These are phyloP conservation scores for Amphipoea oculea DNA, from an alignment of 2,888 invertebrate genomes.

Conservation along the genomic window DNA sequence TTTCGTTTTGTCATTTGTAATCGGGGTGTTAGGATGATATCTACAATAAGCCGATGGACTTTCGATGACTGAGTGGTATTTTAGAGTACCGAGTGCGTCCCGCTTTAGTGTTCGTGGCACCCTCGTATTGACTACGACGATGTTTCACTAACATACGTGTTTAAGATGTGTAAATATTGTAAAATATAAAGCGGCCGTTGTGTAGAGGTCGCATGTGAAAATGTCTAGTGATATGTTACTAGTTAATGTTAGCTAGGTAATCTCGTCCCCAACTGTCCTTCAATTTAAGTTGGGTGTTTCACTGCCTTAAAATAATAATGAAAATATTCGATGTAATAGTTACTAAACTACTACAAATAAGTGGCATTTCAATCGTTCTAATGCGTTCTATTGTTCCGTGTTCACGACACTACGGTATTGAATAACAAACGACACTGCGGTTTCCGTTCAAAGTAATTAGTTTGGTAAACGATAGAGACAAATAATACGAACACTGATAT, in stretches of 20 bases:
- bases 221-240: conserved; percentile 89
- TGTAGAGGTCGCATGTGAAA: conserved; percentile 89
- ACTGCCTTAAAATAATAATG: conserved; percentile 90
- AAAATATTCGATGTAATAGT: conserved; percentile 85
- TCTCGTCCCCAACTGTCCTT: conserved; percentile 90
- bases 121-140: conserved; percentile 76
- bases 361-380: conserved; percentile 82
- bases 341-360: conserved; percentile 88
- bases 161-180: conserved; percentile 90
- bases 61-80: conserved; percentile 87
- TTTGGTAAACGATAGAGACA: conserved; percentile 41
- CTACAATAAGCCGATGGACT: conserved; percentile 88
- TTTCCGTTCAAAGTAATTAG: conserved; percentile 53
- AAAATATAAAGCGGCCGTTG: conserved; percentile 87
- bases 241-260: conserved; percentile 90
- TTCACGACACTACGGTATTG: conserved; percentile 70
- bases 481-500: conserved; percentile 53
- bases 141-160: conserved; percentile 82
- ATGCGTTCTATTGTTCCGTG: conserved; percentile 78
- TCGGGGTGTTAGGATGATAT: conserved; percentile 85
- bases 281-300: conserved; percentile 90
- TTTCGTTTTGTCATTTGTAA: conserved; percentile 86
- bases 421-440: conserved; percentile 56
- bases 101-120: conserved; percentile 83
- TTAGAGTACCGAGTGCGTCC: conserved; percentile 82